A percentile compares a stretch with the other conserved stretches of the same genome.
These are phyloP conservation scores for Micromys minutus DNA, from an alignment of 2,113 vertebrate species.

Conservation along the genomic window DNA sequence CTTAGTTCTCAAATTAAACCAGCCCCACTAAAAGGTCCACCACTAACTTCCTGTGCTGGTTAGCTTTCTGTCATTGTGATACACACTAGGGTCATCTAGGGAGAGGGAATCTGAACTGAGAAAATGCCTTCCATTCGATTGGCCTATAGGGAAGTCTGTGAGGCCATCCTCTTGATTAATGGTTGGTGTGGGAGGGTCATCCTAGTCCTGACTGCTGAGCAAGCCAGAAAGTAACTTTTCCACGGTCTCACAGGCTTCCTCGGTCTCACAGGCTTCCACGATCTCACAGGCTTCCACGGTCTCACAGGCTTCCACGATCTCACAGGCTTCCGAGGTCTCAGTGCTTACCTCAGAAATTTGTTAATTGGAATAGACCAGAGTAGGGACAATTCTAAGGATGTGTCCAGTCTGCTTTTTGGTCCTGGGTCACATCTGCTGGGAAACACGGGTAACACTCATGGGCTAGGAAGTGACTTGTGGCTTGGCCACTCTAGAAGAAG, in stretches of 20 bases:
- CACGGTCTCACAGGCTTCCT: too few relatives aligned
- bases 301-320: too few relatives aligned
- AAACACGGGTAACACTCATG: neutral
- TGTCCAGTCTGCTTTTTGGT: neutral
- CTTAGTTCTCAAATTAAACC: neutral
- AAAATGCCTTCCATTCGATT: neutral
- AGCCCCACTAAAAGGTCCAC: neutral
- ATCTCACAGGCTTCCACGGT: too few relatives aligned
- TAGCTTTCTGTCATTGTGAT: neutral
- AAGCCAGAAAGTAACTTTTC: neutral
- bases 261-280: too few relatives aligned
- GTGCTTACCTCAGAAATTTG: neutral
- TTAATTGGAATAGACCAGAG: neutral
- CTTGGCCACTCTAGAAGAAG: neutral
- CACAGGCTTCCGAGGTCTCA: too few relatives aligned
- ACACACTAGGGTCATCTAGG: neutral
- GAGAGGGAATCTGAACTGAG: neutral
- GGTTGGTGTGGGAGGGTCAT: neutral
- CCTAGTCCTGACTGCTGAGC: neutral
- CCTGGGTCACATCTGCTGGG: neutral
- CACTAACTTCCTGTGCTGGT: neutral
- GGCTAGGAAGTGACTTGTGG: neutral
- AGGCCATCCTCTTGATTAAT: neutral
- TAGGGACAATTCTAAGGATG: too few relatives aligned
- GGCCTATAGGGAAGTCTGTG: neutral